Evolutionary conservation across 2,797 vertebrate genomes (phyloP).

Genomic region (Onychomys arenicola): DNA sequence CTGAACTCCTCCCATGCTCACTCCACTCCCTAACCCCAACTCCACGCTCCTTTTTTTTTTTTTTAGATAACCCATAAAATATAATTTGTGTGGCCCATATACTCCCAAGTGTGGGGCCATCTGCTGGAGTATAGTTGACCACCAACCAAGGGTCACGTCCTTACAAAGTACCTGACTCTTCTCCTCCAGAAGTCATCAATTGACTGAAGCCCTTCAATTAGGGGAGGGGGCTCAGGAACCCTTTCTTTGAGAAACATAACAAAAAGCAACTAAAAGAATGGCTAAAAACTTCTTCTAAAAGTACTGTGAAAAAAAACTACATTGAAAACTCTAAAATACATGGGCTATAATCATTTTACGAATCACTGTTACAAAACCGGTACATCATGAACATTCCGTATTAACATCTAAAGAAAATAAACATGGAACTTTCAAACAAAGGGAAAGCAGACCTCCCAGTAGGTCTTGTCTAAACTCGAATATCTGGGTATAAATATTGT

Average conservation of each 20-base stretch:
- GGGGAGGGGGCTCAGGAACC: too few species aligned
- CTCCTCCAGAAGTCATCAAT: background rate
- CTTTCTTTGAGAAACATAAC: background rate
- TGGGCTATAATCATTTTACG: background rate
- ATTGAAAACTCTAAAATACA: slow-evolving; percentile 17
- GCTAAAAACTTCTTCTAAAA: background rate
- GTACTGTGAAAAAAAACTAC: slow-evolving; percentile 1
- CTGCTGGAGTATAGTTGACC: background rate
- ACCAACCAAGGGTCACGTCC: background rate
- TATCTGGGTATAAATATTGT: slow-evolving; percentile 62
- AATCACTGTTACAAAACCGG: slow-evolving; percentile 36
- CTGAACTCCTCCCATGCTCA: background rate
- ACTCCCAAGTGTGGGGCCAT: background rate
- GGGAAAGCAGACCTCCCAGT: slow-evolving; percentile 51
- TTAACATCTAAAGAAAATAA: slow-evolving; percentile 64
- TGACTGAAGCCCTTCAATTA: background rate
- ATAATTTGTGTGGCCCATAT: background rate
- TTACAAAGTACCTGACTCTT: background rate
- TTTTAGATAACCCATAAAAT: background rate
- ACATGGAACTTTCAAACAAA: slow-evolving; percentile 51
- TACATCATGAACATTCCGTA: slow-evolving; percentile 34
- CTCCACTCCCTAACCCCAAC: background rate
- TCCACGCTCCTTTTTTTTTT: too few species aligned
- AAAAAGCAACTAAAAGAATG: slow-evolving; percentile 16
- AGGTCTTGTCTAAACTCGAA: slow-evolving; percentile 50